These are phyloP conservation scores for Helostoma temminkii DNA, from an alignment of 2,797 vertebrate species.

Conservation along the genomic window DNA sequence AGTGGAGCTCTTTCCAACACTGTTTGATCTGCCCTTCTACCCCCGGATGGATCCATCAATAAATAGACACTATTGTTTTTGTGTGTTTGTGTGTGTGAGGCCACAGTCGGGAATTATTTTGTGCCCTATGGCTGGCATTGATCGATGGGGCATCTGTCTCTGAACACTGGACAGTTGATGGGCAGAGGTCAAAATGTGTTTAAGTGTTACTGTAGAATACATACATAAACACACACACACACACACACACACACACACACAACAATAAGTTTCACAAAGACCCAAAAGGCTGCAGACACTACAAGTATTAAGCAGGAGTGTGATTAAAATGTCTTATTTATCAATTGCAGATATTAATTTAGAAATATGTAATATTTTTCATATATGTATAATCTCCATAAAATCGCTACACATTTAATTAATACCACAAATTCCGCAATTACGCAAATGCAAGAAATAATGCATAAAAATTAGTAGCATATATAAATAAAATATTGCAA, in stretches of 20 bases:
- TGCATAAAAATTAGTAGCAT: background rate
- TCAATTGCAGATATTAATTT: conserved; percentile 4
- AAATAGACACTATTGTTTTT: conserved; percentile 47
- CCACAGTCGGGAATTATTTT: conserved; percentile 76
- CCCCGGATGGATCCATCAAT: conserved; percentile 69
- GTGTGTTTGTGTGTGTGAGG: conserved; percentile 35
- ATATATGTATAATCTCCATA: conserved; percentile 2
- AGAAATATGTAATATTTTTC: background rate
- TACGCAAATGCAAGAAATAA: background rate
- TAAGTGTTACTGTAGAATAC: conserved; percentile 77
- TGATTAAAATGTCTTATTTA: conserved; percentile 24
- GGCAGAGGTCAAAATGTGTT: conserved; percentile 61
- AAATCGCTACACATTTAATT: background rate
- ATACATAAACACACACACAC: conserved; percentile 27
- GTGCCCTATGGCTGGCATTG: conserved; percentile 75
- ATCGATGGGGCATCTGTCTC: conserved; percentile 80
- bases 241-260: too few relatives aligned
- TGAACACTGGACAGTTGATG: conserved; percentile 74
- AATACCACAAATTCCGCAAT: conserved; percentile 15
- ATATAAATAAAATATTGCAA: background rate
- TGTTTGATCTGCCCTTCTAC: conserved; percentile 75
- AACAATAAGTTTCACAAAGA: background rate
- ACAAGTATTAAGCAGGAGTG: conserved; percentile 7
- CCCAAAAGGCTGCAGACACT: conserved; percentile 11
- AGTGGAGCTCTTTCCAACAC: conserved; percentile 48